Conservation (phyloP, 2,888 invertebrate genomes). For the Macaria liturata region DNA sequence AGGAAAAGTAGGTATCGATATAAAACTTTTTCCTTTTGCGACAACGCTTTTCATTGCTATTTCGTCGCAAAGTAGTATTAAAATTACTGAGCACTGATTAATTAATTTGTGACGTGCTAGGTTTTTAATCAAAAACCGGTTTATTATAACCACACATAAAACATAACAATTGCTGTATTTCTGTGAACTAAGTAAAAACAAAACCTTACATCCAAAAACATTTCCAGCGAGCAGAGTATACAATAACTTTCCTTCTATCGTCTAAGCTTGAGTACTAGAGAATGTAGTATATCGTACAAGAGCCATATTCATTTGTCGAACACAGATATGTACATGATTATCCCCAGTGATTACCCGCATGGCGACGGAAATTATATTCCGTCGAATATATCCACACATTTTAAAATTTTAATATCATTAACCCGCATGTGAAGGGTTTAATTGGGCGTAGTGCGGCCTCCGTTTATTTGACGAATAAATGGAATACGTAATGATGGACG, state of each 20-base stretch:
- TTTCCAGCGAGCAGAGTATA: too few species aligned
- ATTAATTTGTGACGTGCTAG: too few species aligned
- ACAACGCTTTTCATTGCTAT: too few species aligned
- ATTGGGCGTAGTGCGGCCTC: constrained; percentile 23
- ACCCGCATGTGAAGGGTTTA: constrained; percentile 20
- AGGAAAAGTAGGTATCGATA: too few species aligned
- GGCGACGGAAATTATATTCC: constrained; percentile 29
- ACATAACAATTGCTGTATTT: too few species aligned
- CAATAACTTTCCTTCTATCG: not conserved
- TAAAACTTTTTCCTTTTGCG: too few species aligned
- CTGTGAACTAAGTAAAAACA: too few species aligned
- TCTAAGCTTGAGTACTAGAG: constrained; percentile 5
- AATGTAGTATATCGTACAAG: constrained; percentile 6
- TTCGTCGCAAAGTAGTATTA: too few species aligned
- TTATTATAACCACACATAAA: too few species aligned
- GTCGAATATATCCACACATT: constrained; percentile 25
- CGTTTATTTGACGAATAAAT: constrained; percentile 24
- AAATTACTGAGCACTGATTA: too few species aligned
- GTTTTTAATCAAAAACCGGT: too few species aligned
- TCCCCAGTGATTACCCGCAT: constrained; percentile 35
- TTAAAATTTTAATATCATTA: constrained; percentile 24
- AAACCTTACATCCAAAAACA: too few species aligned
- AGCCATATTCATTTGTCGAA: constrained; percentile 46
- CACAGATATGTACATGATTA: constrained; percentile 37
- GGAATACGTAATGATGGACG: constrained; percentile 19